These are phyloP conservation scores for Ditylenchus weischeri DNA, from an alignment of 2,888 invertebrate species.

Conservation along the genomic window DNA sequence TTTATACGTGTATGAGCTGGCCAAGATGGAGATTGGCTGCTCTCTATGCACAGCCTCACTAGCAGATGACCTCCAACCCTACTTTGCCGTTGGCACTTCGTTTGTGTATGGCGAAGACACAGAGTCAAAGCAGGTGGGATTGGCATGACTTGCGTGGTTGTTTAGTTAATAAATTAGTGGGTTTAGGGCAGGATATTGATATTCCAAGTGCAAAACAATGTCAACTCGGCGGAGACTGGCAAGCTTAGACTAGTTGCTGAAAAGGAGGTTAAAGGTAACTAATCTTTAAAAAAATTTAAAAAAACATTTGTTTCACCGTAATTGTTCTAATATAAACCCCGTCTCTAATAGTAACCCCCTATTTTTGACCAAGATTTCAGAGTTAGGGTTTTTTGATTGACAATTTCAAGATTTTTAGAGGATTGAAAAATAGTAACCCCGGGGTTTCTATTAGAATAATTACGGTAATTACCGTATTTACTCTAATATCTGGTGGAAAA, in stretches of 20 bases:
- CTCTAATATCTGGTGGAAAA: no score
- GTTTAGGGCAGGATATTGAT: slow-evolving; percentile 49
- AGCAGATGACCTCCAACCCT: slow-evolving; percentile 84
- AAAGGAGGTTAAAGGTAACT: slow-evolving; percentile 87
- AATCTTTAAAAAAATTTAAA: not conserved
- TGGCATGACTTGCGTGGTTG: not conserved
- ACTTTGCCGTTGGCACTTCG: slow-evolving; percentile 91
- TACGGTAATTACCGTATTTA: no score
- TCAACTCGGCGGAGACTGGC: slow-evolving; percentile 23
- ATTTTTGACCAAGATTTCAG: no score
- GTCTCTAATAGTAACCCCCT: no score
- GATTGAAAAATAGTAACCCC: no score
- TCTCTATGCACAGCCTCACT: slow-evolving; percentile 42
- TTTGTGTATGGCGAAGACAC: slow-evolving; percentile 86
- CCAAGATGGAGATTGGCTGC: slow-evolving; percentile 70
- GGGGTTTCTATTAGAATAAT: no score
- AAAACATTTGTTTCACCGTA: no score
- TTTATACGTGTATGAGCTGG: slow-evolving; percentile 86
- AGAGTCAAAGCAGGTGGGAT: slow-evolving; percentile 71
- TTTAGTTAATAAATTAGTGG: not conserved
- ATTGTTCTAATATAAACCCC: no score
- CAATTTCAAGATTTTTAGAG: no score
- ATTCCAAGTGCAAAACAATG: slow-evolving; percentile 36
- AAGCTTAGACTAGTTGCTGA: slow-evolving; percentile 74
- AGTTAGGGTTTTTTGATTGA: no score